Evolutionary conservation across 2,113 vertebrate genomes (phyloP).

Genomic region (Catharus fuscescens): DNA sequence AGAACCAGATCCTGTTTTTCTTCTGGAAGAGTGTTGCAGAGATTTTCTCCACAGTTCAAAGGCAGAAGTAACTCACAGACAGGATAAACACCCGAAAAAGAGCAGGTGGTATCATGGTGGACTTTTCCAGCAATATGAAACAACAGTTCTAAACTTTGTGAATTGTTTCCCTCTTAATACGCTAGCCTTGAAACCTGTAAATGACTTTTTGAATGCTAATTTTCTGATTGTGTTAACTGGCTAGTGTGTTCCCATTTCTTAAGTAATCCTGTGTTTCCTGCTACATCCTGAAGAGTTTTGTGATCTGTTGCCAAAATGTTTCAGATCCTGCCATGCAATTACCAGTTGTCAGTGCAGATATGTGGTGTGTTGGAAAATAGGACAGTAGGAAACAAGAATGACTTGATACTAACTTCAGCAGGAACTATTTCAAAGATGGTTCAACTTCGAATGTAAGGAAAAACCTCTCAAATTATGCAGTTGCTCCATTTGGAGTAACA

Average conservation of each 20-base stretch:
- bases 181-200: not conserved
- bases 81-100: accelerated
- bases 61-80: not conserved
- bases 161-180: not conserved
- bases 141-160: not conserved
- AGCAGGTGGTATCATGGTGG: not conserved
- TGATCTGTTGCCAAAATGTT: conserved; percentile 51
- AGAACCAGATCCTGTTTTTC: not conserved
- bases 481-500: not conserved
- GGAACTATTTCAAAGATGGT: not conserved
- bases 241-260: conserved; percentile 4
- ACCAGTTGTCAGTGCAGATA: conserved; percentile 22
- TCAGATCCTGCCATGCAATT: conserved; percentile 1
- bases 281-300: conserved; percentile 4
- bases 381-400: not conserved
- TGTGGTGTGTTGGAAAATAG: conserved; percentile 20
- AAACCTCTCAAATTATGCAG: not conserved
- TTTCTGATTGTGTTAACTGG: conserved; percentile 37
- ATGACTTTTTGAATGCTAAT: conserved; percentile 10
- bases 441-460: not conserved
- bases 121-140: not conserved
- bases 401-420: not conserved
- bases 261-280: conserved; percentile 41
- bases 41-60: not conserved
- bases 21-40: not conserved